Base-by-base conservation (phyloP, 2,113 vertebrate genomes). In the Apteryx owenii region DNA sequence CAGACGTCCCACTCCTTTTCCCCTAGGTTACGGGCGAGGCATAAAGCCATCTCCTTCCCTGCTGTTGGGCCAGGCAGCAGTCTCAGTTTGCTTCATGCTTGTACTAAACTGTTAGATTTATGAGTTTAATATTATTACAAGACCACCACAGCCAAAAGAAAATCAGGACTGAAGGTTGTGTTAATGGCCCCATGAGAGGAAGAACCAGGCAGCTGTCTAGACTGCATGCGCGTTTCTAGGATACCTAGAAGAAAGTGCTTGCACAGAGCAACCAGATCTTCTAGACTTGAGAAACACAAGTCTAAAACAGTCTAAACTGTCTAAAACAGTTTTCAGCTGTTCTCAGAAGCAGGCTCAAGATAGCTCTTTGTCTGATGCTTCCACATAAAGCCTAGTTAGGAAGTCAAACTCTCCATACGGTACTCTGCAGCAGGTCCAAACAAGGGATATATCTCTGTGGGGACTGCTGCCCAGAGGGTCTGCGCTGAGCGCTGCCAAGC, bases 331-430 rank as follows among this genome's bases (percentile, higher is more conserved):
- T 21, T 7, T 1, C 44, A 56, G 53, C 66, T 5, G 0, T 46
- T 54, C 58, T 12, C 93, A n/a, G 84, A 38, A 61, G 44, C 44
- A 46, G 44, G 44, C 44, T 46, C 44, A 46, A 25, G 42, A 7
- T 4, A 69, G 11, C 42, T 26, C 85, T 73, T 33, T 28, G 61
- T 68, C 53, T 1, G 0, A 6, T 3, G 12, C 76, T 21, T 16
- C 26, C 3, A 4, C 46, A 65, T 73, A 38, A 56, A 40, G 51
- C 36, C 54, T 9, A 8, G 22, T 1, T 42, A 46, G 36, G 77
- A 31, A 76, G 46, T 11, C 31, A 11, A 71, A n/a, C 17, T 23
- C 44, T 65, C 23, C 5, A 2, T 1, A 12, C 0, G 36, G 48
- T 16, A 14, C 10, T 46, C 36, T 13, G 10, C 61, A 9, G 50